Conservation (phyloP, 2,113 vertebrate genomes). For the Cepphus grylle region DNA sequence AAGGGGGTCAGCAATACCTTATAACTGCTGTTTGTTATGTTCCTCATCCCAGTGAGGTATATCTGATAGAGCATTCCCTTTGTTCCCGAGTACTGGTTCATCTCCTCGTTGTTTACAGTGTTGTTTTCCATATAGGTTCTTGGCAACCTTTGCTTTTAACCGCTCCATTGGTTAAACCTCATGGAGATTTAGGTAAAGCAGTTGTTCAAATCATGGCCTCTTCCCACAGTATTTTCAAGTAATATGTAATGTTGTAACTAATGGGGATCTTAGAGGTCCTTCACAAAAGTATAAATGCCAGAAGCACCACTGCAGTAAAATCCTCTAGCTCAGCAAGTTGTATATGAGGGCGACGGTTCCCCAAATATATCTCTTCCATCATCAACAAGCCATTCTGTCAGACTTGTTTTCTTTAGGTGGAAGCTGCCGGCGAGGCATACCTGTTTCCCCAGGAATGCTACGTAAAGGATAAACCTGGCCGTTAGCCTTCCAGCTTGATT, state of each 20-base stretch:
- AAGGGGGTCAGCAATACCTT: background rate
- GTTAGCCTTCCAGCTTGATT: background rate
- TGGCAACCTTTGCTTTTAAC: background rate
- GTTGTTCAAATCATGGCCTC: background rate
- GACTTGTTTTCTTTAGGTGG: background rate
- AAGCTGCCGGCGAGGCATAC: background rate
- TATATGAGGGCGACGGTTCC: background rate
- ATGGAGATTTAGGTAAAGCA: background rate
- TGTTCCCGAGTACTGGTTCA: background rate
- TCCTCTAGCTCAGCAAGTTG: background rate
- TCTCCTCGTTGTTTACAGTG: background rate
- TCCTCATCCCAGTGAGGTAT: background rate
- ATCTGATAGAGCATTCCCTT: background rate
- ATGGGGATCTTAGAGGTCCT: background rate
- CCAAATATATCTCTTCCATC: background rate
- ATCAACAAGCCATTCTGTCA: background rate
- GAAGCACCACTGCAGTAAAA: background rate
- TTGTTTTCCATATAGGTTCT: background rate
- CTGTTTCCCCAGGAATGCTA: background rate
- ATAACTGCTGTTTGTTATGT: background rate
- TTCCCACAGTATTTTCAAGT: background rate
- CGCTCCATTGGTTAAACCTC: background rate
- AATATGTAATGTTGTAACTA: background rate
- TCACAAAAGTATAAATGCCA: background rate
- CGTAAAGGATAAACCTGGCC: background rate